Evolutionary conservation across 2,113 vertebrate genomes (phyloP), one percentile per base, ranked within the genome.

Genomic region (Tetraodon nigroviridis): DNA sequence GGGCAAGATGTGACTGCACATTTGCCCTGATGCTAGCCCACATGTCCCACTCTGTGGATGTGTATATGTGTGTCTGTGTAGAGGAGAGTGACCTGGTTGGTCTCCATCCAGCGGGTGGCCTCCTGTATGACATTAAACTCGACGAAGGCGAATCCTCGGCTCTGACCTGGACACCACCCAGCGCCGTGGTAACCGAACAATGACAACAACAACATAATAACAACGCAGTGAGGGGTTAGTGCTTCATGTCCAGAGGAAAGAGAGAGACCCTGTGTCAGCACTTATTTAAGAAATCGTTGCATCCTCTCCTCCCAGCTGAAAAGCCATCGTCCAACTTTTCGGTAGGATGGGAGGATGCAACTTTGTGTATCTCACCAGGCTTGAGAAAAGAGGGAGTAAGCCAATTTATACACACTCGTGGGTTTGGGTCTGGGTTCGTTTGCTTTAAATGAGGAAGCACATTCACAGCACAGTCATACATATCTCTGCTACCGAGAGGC

Each of bases 91-190:
- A 95, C 93, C 93, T 95, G 93, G 91, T 95, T 94, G 93, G 92
- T 93, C 93, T 95, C 93, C 93, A 95, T 95, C 93, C 93, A 95
- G 91, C 92, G 89, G 89, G 90, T 90, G 92, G 93, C 93, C 91
- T 95, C 93, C 93, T 95, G 93, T 92, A 95, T 93, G 93, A 93
- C 89, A 94, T 93, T 94, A 94, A 95, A 95, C 93, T 95, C 93
- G 92, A 95, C 92, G 93, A 95, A 94, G 93, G 93, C 93, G 93
- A 95, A 95, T 93, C 93, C 93, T 91, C 93, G 92, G 92, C 93
- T 95, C 92, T 95, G 93, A 93, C 93, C 93, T 95, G 93, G 92
- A 93, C 87, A 91, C 92, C 93, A 90, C 92, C 88, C 88, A 89
- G 88, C 87, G 89, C 90, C 91, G 90, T 88, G 88, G 88, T 80